Base-by-base conservation (phyloP, 92 coral and sea anemone species). In the Metridium senile region DNA sequence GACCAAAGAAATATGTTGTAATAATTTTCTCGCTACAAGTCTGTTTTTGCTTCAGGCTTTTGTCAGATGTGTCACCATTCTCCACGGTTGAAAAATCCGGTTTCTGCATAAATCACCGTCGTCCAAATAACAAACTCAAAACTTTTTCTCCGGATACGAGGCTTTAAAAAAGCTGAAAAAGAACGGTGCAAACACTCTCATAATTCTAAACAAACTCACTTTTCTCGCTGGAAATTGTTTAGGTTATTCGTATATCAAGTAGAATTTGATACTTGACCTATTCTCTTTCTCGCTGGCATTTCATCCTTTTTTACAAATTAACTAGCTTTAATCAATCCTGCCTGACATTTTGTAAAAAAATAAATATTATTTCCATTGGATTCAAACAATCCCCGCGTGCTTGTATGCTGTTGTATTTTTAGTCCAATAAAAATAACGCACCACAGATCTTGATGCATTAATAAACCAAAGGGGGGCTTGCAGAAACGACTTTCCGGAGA, bases 221-320 rank as follows among this genome's bases (percentile, higher is more conserved):
- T 73, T 71, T 45, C n/a, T 39, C 10, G 33, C 57, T 52, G 52
- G 33, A 77, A 56, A 52, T 26, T 39, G 74, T 66, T 52, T 32
- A 26, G n/a, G 51, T 47, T 58, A 57, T 76, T 76, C 54, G 53
- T 33, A 66, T 46, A 13, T 6, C 49, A 39, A 39, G 65, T 30
- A 73, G 53, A 54, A 67, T 32, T 63, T 77, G 85, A 78, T 83
- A 79, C 88, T 87, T 87, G 92, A 87, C 92, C 92, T 82, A 39
- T 39, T 4, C 13, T 22, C 76, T 71, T 83, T 72, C 68, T 86
- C 75, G 58, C 87, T 71, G 71, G 72, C 45, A 45, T 74, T 64
- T 74, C 78, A 78, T 87, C 74, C 88, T 84, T 83, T 84, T 67
- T 53, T 57, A 53, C 65, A 31, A 34, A 45, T 73, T 3, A 32